Conservation (phyloP, 2,113 vertebrate genomes). For the Murina feae region DNA sequence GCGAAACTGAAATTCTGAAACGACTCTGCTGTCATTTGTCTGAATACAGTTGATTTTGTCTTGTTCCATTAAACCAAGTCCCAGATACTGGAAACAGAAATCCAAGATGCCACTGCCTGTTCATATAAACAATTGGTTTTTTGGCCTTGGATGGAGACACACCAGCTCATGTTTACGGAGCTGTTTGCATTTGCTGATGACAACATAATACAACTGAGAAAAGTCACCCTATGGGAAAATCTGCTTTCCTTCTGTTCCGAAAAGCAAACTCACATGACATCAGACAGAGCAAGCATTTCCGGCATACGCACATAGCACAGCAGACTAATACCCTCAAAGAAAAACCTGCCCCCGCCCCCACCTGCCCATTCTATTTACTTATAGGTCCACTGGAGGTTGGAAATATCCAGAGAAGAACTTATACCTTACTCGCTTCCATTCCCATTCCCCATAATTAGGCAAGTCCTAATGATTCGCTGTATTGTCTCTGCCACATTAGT, state of each 20-base stretch:
- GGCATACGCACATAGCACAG: not conserved
- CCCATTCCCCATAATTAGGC: conserved; percentile 43
- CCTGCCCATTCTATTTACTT: not conserved
- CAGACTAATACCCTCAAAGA: not conserved
- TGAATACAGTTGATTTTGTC: not conserved
- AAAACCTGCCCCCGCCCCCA: not conserved
- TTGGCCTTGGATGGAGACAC: not conserved
- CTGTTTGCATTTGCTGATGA: not conserved
- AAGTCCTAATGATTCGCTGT: conserved; percentile 67
- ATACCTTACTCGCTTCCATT: not conserved
- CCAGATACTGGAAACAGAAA: conserved; percentile 19
- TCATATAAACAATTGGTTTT: not conserved
- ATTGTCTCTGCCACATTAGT: conserved; percentile 65
- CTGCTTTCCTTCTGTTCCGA: conserved; percentile 32
- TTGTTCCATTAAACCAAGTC: not conserved
- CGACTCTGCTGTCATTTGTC: not conserved
- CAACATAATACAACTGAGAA: conserved; percentile 38
- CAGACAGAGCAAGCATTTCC: not conserved
- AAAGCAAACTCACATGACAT: conserved; percentile 9
- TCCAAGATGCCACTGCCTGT: not conserved
- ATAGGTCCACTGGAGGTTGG: not conserved
- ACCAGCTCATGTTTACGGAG: conserved; percentile 51
- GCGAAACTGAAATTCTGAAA: not conserved
- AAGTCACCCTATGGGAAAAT: conserved; percentile 44
- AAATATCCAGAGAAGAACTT: conserved; percentile 37